A percentile compares a stretch with the other conserved stretches of the same genome.
Conservation (phyloP, 2,797 vertebrate species). For the Enteromius afrohamiltoni region DNA sequence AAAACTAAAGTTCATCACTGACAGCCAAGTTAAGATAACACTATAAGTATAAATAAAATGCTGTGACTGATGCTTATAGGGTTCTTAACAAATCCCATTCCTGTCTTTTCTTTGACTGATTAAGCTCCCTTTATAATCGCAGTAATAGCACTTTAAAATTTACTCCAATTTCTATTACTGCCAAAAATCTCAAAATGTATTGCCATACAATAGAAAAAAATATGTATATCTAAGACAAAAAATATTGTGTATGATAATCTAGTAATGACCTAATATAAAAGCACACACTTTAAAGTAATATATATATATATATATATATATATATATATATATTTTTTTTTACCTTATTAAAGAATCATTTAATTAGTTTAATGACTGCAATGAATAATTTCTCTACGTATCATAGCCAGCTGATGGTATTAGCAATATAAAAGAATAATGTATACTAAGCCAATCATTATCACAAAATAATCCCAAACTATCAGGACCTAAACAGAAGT, state of each 20-base stretch:
- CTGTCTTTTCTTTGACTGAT: not conserved
- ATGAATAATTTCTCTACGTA: not conserved
- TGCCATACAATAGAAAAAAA: not conserved
- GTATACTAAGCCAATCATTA: not conserved
- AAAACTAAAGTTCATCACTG: not conserved
- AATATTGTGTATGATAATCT: not conserved
- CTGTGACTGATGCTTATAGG: not conserved
- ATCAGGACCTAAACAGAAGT: not conserved
- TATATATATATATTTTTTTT: no score
- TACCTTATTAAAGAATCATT: not conserved
- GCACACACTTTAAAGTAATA: not conserved
- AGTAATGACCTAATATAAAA: not conserved
- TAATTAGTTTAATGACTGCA: not conserved
- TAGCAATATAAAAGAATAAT: not conserved
- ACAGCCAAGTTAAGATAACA: not conserved
- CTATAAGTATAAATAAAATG: not conserved
- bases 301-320: no score
- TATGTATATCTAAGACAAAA: not conserved
- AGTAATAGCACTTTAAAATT: not conserved
- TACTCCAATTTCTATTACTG: not conserved
- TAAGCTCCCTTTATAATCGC: not conserved
- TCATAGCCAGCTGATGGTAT: not conserved
- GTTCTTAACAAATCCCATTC: not conserved
- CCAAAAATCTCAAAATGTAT: not conserved
- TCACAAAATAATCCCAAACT: not conserved